Conservation (phyloP, 2,888 invertebrate genomes). For the Orchesella flavescens region DNA sequence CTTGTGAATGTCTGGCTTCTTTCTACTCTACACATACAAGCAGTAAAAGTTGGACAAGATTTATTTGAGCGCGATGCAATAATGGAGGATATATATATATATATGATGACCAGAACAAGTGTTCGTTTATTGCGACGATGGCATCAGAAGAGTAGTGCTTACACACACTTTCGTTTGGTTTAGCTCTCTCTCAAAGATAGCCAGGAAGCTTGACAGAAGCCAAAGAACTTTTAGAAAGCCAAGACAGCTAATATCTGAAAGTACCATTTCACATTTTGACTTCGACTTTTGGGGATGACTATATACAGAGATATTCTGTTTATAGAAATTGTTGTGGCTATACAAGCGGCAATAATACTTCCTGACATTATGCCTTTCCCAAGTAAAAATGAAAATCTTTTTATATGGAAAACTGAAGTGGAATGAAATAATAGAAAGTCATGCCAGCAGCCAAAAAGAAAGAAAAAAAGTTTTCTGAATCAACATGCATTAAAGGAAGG, state of each 20-base stretch:
- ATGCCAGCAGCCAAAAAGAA: conserved; percentile 35
- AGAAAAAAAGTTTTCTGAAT: background rate
- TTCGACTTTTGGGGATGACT: too few relatives aligned
- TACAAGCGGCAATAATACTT: conserved; percentile 35
- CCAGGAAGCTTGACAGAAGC: too few relatives aligned
- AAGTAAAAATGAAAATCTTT: conserved; percentile 28
- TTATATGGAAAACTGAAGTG: conserved; percentile 42
- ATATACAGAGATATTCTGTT: background rate
- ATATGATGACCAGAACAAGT: background rate
- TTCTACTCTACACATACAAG: background rate
- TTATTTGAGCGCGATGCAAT: background rate
- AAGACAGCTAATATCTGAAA: too few relatives aligned
- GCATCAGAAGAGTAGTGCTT: background rate
- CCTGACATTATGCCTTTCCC: conserved; percentile 21
- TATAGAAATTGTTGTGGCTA: background rate
- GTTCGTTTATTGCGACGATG: conserved; percentile 1
- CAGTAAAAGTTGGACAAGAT: background rate
- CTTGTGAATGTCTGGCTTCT: background rate
- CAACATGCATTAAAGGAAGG: conserved; percentile 26
- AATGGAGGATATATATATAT: background rate
- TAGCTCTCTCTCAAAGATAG: too few relatives aligned
- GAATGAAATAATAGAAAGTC: conserved; percentile 44
- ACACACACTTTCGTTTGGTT: too few relatives aligned
- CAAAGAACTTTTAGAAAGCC: too few relatives aligned
- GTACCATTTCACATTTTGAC: too few relatives aligned